Base-by-base conservation (phyloP, 2,797 vertebrate species). In the Artibeus jamaicensis region DNA sequence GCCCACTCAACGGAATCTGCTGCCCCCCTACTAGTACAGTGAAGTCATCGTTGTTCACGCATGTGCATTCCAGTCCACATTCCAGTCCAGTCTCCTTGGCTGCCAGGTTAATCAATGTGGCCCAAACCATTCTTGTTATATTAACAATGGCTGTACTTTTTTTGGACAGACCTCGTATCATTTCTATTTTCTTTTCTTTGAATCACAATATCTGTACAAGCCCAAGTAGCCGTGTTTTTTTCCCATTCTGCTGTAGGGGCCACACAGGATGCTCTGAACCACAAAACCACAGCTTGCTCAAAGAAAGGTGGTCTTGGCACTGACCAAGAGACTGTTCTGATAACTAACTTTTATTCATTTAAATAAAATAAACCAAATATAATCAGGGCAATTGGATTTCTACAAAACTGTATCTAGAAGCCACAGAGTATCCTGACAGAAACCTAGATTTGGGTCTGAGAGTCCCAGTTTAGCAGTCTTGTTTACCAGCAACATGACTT, bases 351-450 rank as follows among this genome's bases (percentile, higher is more conserved):
- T 48, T 29, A 77, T 44, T 68, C n/a, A 55, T 67, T 86, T 82
- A 59, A 76, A 84, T 70, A 77, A 89, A 93, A 34, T 37, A 93
- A 91, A 73, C 32, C 77, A 89, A 93, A 86, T 78, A 86, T 92
- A 48, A 87, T 55, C n/a, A 42, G 12, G 42, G 12, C 48, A 92
- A 82, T 2, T 74, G 29, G 4, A 95, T 91, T 83, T 84, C 59
- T 86, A 71, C 46, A 26, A 95, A 93, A 91, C 62, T 67, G 37
- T 81, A 65, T 65, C 68, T 50, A 81, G 48, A 90, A 76, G 86
- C 10, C 62, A 94, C 3, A 42, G 15, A 32, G 22, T 48, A 77
- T 3, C 77, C 0, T 77, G 12, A 55, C 37, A 86, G 73, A 91
- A 74, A 11, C 24, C 15, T 16, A 26, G 32, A 39, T 62, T 44